Evolutionary conservation across 2,888 invertebrate species (phyloP), one percentile per base, ranked within the genome.

Genomic region (Petrolisthes cinctipes): DNA sequence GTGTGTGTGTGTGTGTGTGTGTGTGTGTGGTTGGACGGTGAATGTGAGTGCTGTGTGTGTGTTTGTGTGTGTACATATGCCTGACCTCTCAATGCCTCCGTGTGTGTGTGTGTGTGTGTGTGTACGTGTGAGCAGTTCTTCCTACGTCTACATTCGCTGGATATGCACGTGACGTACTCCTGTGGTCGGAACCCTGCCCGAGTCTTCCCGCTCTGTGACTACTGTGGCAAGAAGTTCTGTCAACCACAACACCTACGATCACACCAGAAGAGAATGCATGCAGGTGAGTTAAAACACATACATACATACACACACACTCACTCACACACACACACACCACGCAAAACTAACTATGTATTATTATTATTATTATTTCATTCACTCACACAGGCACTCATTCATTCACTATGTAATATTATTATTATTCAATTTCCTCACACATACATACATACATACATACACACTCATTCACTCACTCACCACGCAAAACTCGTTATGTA

Each of bases 221-320:
- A 95, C 92, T 96, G 96, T 92, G 96, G 96, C 1, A 94, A 95
- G 66, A 95, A 96, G 92, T 96, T 95, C 92, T 95, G 95, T 92
- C 95, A 96, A 92, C 96, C 96, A 20, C 96, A 96, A 92, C 96
- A 96, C 92, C 93, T 96, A 82, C 96, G 95, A 93, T 95, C 95
- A 51, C 96, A 96, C 92, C 95, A 95, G 91, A 95, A 95, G 92
- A 91, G 91, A 85, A 91, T 91, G 89, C 91, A 91, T 85, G 95
- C 95, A 92, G 95, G 95, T 91, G 56, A 82, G 89, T 85, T 57
- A 11, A 61, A 14, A 4, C 71, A 71, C 14, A 71, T 20, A 1
- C 3, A 11, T 71, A 71, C 3, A 11, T 51, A 78, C 78, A 78
- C 78, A 78, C 78, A 78, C 51, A 78, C 78, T 2, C 6, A 78